Evolutionary conservation across 2,888 invertebrate species (phyloP), one percentile per base, ranked within the genome.

Genomic region (Chromoteleia sp.): DNA sequence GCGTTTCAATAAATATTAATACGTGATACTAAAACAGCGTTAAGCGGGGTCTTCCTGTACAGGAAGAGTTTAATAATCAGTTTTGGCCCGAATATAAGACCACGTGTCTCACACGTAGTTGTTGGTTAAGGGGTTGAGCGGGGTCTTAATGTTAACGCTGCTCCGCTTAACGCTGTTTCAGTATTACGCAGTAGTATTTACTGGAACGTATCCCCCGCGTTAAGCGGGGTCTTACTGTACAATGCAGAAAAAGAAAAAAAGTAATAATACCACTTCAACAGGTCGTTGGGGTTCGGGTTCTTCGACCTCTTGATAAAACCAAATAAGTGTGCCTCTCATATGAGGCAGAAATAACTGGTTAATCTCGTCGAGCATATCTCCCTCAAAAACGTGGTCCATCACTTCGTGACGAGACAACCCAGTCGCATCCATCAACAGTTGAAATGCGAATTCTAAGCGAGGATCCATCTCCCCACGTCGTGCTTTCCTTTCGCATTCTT

Each of bases 401-500:
- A 97, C 95, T 87, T 97, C 96, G 91, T 96, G 96, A 29, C 97
- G 92, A 0, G 96, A 95, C 59, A 97, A 92, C 12, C 95, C 95
- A 0, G 97, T 97, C 61, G 96, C 96, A 87, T 97, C 97, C 90
- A 97, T 96, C 84, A 97, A 93, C 58, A 97, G 94, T 90, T 97
- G 97, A 92, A 97, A 97, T 76, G 97, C 95, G 92, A 97, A 97
- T 93, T 97, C 97, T 93, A 97, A 92, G 81, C 97, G 94, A 88
- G 97, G 97, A 92, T 97, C 97, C 96, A 97, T 97, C 92, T 97
- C 97, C 93, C 97, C 97, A 74, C 97, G 93, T 71, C 97, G 94
- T 10, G 97, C 97, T 89, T 97, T 97, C 86, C 97, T 94, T 93
- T 97, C 97, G 95, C 97, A 97, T 96, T 97, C 97, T 95, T 97